Percentiles rank a stretch among this genome's conserved stretches.
Conservation (phyloP, 23 tunicate species). For the Oikopleura albicans region DNA sequence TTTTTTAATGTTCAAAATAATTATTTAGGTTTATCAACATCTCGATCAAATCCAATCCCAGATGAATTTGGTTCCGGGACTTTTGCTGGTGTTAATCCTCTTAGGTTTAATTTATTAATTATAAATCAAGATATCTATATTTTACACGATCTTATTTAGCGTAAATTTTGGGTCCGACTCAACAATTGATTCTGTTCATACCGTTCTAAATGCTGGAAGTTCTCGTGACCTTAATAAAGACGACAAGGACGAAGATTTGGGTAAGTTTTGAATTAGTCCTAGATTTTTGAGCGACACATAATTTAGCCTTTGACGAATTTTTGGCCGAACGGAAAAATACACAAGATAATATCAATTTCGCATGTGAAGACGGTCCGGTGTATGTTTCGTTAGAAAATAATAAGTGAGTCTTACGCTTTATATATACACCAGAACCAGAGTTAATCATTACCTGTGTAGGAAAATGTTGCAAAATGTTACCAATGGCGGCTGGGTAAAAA, state of each 20-base stretch:
- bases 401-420: background rate
- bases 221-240: background rate
- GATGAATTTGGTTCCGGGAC: background rate
- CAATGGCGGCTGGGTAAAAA: conserved; percentile 8
- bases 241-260: background rate
- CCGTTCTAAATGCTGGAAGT: background rate
- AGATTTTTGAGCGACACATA: too few species aligned
- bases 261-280: too few species aligned
- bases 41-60: background rate
- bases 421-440: too few species aligned
- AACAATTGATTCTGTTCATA: background rate
- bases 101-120: too few species aligned
- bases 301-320: conserved; percentile 1
- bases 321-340: background rate
- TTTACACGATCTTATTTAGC: background rate
- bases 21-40: background rate
- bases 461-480: too few species aligned
- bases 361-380: background rate
- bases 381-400: background rate
- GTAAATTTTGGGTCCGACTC: background rate
- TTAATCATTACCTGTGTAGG: too few species aligned
- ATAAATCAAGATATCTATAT: background rate
- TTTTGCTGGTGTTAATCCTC: background rate
- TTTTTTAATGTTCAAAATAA: too few species aligned
- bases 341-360: background rate